phyloP scores from a whole-genome alignment of 2,888 invertebrate genomes.

The Drosophila melanosoma region DNA sequence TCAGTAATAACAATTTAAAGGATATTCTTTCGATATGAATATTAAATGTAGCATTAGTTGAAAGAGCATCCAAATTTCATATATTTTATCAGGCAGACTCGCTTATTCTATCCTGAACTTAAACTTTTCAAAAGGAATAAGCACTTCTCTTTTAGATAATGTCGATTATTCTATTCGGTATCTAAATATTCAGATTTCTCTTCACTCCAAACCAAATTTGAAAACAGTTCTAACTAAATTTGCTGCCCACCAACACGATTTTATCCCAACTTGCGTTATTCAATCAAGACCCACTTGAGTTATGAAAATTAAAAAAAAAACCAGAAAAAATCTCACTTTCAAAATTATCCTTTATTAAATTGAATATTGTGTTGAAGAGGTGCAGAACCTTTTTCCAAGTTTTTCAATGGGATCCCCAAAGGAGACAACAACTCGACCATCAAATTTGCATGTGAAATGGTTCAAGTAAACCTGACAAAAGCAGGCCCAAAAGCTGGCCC shows the following conservation, averaged over 20 bases:
- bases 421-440: constrained; percentile 30
- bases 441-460: constrained; percentile 50
- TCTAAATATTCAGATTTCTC: neutral
- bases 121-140: neutral
- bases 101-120: neutral
- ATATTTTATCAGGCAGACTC: neutral
- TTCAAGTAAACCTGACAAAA: constrained; percentile 44
- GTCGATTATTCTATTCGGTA: neutral
- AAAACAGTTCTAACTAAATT: constrained; percentile 3
- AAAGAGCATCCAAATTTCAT: too few species aligned
- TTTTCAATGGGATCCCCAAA: constrained; percentile 25
- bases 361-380: constrained; percentile 26
- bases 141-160: neutral
- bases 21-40: neutral
- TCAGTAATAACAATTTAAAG: neutral
- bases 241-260: neutral
- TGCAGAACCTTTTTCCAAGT: constrained; percentile 3
- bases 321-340: constrained; percentile 19
- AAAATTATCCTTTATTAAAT: constrained; percentile 56
- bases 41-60: neutral
- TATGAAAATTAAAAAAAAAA: constrained; percentile 8
- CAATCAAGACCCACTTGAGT: constrained; percentile 54
- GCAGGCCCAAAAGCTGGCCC: constrained; percentile 26
- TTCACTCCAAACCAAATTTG: neutral
- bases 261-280: constrained; percentile 29